Evolutionary conservation across 2,113 vertebrate genomes (phyloP).

Genomic region (Beaufortia kweichowensis): DNA sequence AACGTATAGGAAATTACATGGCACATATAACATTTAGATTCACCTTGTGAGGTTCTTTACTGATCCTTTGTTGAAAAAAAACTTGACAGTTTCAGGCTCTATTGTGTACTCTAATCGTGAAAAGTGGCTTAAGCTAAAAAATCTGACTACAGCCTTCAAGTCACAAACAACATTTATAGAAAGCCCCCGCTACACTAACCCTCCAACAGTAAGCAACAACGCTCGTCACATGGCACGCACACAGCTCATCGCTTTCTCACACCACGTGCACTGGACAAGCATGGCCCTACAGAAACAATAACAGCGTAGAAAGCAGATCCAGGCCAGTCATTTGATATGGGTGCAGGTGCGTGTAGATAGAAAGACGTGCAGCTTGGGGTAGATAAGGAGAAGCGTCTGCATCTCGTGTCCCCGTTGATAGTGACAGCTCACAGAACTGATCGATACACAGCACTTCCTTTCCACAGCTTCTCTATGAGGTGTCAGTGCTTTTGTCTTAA

Average conservation of each 20-base stretch:
- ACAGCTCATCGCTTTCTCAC: conserved; percentile 18
- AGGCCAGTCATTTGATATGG: neutral
- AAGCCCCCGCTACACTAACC: neutral
- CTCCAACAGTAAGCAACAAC: neutral
- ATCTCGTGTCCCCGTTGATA: neutral
- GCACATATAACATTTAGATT: too few species aligned
- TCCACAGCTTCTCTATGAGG: conserved; percentile 7
- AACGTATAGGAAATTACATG: too few species aligned
- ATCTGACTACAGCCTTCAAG: neutral
- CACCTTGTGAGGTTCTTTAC: too few species aligned
- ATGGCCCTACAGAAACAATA: conserved; percentile 34
- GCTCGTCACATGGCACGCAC: neutral
- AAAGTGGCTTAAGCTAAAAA: too few species aligned
- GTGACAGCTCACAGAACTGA: neutral
- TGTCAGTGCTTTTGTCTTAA: conserved; percentile 28
- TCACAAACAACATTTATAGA: neutral
- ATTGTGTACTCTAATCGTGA: too few species aligned
- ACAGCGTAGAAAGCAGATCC: conserved; percentile 2
- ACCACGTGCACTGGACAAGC: conserved; percentile 31
- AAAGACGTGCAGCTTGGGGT: neutral
- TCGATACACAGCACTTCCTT: neutral
- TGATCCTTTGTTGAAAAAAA: too few species aligned
- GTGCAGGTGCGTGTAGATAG: conserved; percentile 1
- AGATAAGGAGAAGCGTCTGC: neutral
- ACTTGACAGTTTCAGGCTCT: too few species aligned